A percentile compares a stretch with the other conserved stretches of the same genome.
Evolutionary conservation across 1,140 invertebrate genomes (phyloP).

Genomic region (Eriocheir sinensis): DNA sequence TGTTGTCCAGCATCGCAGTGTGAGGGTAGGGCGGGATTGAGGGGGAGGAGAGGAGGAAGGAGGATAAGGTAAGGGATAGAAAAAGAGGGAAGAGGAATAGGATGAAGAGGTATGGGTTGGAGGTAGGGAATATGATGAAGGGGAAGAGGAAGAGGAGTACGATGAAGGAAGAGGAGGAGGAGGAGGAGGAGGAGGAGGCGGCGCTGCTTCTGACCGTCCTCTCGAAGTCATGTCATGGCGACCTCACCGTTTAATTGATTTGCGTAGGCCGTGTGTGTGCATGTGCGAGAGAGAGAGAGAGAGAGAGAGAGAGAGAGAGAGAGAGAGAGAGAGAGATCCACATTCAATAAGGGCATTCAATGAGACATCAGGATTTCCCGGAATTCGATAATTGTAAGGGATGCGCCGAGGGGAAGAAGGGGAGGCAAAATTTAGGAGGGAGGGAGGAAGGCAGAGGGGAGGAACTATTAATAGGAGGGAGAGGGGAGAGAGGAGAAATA

Average conservation of each 20-base stretch:
- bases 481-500: neutral
- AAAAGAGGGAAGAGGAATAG: neutral
- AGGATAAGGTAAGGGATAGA: neutral
- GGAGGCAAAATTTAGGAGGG: neutral
- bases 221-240: no score
- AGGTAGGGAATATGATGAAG: neutral
- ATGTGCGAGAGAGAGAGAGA: no score
- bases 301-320: no score
- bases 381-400: slow-evolving; percentile 13
- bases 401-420: neutral
- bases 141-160: neutral
- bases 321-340: neutral
- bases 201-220: no score
- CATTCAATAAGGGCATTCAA: neutral
- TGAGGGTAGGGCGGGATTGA: neutral
- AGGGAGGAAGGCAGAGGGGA: neutral
- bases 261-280: no score
- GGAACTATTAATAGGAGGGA: no score
- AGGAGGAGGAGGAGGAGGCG: no score
- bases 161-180: neutral
- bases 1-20: neutral
- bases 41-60: neutral
- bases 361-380: neutral
- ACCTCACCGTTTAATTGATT: no score
- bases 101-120: neutral